These are phyloP conservation scores for Catalaphyllia jardinei DNA, from an alignment of 64 coral and sea anemone species.

Conservation along the genomic window DNA sequence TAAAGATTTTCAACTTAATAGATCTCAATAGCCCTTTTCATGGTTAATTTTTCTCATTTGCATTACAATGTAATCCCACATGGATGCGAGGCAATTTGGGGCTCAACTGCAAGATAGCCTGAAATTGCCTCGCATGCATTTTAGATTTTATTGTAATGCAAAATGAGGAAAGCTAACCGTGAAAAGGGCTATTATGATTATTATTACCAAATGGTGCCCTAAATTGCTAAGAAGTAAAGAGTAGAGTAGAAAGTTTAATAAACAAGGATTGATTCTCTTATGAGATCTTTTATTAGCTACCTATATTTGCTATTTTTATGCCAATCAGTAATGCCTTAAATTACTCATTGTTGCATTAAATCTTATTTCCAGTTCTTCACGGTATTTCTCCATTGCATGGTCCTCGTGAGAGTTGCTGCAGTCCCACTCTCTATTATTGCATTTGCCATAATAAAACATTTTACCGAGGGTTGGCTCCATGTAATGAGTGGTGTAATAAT, in stretches of 20 bases:
- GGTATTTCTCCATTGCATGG: constrained; percentile 34
- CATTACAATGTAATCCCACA: too few species aligned
- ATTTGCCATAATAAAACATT: constrained; percentile 23
- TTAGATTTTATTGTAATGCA: too few species aligned
- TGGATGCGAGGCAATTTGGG: too few species aligned
- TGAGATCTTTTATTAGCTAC: background rate
- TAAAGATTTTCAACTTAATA: too few species aligned
- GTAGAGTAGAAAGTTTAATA: background rate
- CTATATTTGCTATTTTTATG: background rate
- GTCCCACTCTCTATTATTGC: background rate
- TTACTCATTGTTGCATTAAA: constrained; percentile 5
- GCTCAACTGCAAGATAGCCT: too few species aligned
- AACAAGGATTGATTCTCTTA: background rate
- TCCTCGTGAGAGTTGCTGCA: background rate
- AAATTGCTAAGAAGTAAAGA: too few species aligned
- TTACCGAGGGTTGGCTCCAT: constrained; percentile 8
- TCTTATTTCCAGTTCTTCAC: constrained; percentile 14
- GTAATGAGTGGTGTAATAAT: background rate
- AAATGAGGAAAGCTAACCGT: too few species aligned
- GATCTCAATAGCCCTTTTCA: too few species aligned
- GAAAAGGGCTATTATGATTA: too few species aligned
- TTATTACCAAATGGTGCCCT: too few species aligned
- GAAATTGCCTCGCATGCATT: too few species aligned
- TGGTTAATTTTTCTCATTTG: too few species aligned
- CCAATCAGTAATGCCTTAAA: background rate